phyloP scores from a whole-genome alignment of 2,888 invertebrate species.

The Eurytoma californica region DNA sequence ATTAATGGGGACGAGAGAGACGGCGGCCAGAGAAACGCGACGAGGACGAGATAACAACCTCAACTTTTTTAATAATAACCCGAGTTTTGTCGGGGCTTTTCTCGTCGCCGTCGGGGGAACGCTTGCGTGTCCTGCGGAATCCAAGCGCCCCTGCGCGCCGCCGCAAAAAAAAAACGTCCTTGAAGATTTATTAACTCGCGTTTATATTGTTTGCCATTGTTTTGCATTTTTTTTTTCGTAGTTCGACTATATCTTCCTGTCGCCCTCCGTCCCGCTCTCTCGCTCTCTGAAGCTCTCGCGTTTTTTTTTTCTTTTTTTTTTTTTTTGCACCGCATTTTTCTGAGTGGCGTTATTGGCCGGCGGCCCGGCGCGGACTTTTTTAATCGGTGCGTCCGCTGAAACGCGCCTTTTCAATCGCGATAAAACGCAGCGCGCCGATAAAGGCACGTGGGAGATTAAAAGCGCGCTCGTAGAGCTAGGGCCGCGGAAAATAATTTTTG shows the following conservation, averaged over 20 bases:
- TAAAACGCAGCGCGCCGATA: constrained; percentile 22
- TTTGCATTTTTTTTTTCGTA: constrained; percentile 4
- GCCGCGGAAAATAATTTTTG: constrained; percentile 24
- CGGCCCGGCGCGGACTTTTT: constrained; percentile 10
- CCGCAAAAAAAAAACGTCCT: constrained; percentile 19
- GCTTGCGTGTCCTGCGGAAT: constrained; percentile 4
- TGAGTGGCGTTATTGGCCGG: neutral
- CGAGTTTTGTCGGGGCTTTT: constrained; percentile 47
- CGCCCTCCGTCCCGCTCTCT: neutral
- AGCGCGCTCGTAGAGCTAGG: constrained; percentile 2
- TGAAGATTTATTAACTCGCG: constrained; percentile 51
- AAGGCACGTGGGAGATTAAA: constrained; percentile 33
- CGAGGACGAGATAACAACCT: constrained; percentile 67
- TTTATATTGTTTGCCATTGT: constrained; percentile 41
- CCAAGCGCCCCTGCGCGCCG: neutral
- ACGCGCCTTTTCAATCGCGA: constrained; percentile 46
- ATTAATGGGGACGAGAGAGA: constrained; percentile 62
- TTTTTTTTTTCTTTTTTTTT: neutral
- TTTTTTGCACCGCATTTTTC: neutral
- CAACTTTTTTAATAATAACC: constrained; percentile 72
- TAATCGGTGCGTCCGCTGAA: constrained; percentile 18
- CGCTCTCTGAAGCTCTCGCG: neutral
- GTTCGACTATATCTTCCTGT: neutral
- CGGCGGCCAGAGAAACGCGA: constrained; percentile 45
- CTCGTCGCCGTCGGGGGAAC: constrained; percentile 11